Conservation (phyloP, 2,113 vertebrate species). For the Podilymbus podiceps region DNA sequence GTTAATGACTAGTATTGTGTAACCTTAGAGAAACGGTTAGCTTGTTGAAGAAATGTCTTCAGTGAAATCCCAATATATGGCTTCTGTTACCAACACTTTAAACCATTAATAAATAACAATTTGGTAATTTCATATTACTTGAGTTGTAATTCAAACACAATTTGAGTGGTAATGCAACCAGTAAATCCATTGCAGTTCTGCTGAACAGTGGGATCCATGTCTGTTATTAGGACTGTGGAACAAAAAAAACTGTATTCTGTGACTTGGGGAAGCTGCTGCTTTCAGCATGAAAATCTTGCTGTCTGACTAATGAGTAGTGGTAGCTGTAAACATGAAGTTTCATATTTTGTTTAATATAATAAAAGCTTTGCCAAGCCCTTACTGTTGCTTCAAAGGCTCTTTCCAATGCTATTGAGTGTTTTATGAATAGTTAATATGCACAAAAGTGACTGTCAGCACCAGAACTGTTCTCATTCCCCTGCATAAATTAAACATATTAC, state of each 20-base stretch:
- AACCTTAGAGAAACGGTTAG: neutral
- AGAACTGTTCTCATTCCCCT: neutral
- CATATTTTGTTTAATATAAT: neutral
- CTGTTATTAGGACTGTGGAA: neutral
- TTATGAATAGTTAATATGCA: slow-evolving; percentile 43
- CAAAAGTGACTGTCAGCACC: slow-evolving; percentile 14
- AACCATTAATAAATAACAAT: neutral
- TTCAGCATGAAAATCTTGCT: neutral
- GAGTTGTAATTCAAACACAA: neutral
- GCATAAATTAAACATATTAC: neutral
- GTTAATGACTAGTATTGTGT: neutral
- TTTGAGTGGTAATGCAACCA: neutral
- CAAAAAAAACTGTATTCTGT: neutral
- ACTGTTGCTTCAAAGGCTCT: slow-evolving; percentile 16
- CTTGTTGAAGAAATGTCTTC: neutral
- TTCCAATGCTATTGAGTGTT: neutral
- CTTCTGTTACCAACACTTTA: neutral
- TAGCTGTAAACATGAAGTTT: neutral
- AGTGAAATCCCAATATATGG: neutral
- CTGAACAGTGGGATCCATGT: neutral
- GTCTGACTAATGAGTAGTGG: neutral
- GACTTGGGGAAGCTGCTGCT: neutral
- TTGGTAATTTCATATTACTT: neutral
- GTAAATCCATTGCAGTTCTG: neutral
- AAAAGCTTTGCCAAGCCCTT: slow-evolving; percentile 16